Evolutionary conservation across 2,797 vertebrate species (phyloP), one percentile per base, ranked within the genome.

Genomic region (Lindbergichthys nudifrons): DNA sequence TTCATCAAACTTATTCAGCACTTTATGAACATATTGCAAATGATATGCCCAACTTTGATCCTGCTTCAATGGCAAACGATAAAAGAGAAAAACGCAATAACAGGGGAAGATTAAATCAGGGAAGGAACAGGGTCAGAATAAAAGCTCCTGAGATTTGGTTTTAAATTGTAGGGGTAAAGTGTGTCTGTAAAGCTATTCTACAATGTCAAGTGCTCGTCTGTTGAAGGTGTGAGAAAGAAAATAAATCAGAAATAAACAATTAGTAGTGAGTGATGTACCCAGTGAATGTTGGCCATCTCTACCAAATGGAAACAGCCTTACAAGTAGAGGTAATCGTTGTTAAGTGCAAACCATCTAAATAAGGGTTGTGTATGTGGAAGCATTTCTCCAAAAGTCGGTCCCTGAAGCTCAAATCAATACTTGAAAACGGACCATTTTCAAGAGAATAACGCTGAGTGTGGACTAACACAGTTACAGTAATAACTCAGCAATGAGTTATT

Each of bases 21-120:
- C 36, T 61, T 57, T 48, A 10, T 81, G 57, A 79, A 61, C 65
- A 23, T 30, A 66, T 13, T 71, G 56, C 45, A 58, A 70, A 83
- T 53, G 51, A 80, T 54, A 39, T 15, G 30, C 30, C 65, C 74
- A 80, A 48, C 53, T 80, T 70, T 87, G 81, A 85, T 76, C 70
- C 50, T 19, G 51, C 48, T 75, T 70, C 18, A 57, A 32, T 8
- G 12, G 14, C 1, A 39, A 47, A 71, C n/a, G 9, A 67, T 2
- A 61, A 70, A 73, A 32, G 2, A 16, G 14, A 52, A 61, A 58
- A 64, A 52, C 3, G 12, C 58, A 70, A 46, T 21, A 41, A 66
- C 15, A 43, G 45, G 54, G 48, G 51, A 66, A 19, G 8, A 51
- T 48, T 13, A 19, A 36, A 39, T 68, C 19, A 63, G 41, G 16